phyloP scores from a whole-genome alignment of 2,113 vertebrate genomes.

The Ptyas mucosa region DNA sequence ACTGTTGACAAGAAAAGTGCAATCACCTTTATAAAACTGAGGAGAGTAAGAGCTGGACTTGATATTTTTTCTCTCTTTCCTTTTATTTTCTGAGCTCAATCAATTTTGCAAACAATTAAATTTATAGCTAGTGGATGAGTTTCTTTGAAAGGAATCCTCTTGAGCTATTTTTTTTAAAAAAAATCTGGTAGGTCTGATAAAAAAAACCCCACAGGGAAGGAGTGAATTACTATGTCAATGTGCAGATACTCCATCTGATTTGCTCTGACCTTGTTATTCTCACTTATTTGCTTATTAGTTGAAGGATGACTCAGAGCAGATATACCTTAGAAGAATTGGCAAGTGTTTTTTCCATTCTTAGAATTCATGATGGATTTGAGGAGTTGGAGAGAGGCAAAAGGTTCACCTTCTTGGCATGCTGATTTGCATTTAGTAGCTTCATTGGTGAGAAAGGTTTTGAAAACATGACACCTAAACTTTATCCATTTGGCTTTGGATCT shows the following conservation, averaged over 20 bases:
- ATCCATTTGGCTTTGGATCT: neutral
- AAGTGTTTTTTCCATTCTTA: neutral
- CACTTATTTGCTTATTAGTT: neutral
- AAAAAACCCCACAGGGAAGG: neutral
- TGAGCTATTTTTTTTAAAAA: neutral
- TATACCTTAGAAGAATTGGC: neutral
- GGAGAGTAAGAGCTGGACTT: neutral
- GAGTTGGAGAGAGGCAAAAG: neutral
- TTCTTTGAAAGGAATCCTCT: neutral
- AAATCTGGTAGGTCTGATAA: neutral
- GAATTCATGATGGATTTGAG: neutral
- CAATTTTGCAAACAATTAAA: neutral
- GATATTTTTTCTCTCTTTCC: neutral
- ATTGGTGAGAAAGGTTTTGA: neutral
- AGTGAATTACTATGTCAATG: neutral
- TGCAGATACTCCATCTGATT: neutral
- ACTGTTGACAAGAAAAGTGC: neutral
- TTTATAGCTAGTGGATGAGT: neutral
- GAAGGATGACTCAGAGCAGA: neutral
- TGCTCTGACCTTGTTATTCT: neutral
- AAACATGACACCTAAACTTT: neutral
- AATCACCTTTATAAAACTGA: neutral
- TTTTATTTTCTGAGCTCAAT: neutral
- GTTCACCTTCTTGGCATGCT: neutral
- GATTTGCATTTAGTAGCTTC: neutral